These are phyloP conservation scores for zebrafish (Danio rerio) DNA, from an alignment of 2,113 vertebrate genomes.

Conservation along the genomic window GRCz12tu NC_133192.1:31899501-31900000, in stretches of 20 bases:
- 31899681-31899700: conserved; percentile 20
- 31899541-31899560: too few species aligned
- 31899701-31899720: neutral
- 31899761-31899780: neutral
- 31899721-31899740: neutral
- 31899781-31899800: neutral
- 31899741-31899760: neutral
- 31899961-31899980: neutral
- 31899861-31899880: too few species aligned
- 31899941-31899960: neutral
- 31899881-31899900: too few species aligned
- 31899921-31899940: neutral
- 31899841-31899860: too few species aligned
- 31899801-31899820: neutral
- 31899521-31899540: too few species aligned
- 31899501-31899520: too few species aligned
- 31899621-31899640: conserved; percentile 20
- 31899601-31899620: neutral
- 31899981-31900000: neutral
- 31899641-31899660: conserved; percentile 17
- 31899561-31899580: neutral
- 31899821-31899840: too few species aligned
- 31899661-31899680: neutral
- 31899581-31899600: conserved; percentile 21
- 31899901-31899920: neutral